Evolutionary conservation across 2,797 vertebrate species (phyloP), one percentile per base, ranked within the genome.

Genomic region (Enteromius paludinosus): DNA sequence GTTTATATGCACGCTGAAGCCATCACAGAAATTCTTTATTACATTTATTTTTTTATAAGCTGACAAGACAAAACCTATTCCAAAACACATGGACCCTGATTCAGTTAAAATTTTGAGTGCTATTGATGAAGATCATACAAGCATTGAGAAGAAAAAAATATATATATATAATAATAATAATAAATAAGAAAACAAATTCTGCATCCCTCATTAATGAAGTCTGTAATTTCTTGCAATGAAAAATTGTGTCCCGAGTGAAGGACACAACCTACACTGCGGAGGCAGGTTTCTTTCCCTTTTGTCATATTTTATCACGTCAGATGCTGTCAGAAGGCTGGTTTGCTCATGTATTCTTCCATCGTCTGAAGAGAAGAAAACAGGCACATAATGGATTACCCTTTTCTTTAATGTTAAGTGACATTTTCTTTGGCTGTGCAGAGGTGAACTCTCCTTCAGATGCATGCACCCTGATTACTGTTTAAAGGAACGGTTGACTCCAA

Each of bases 271-370:
- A 33, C 25, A 79, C 25, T 68, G 52, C 49, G 33, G 47, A 74
- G 65, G 30, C 62, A 41, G 30, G 66, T 9, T 49, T 17, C 35
- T 65, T 62, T 85, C 80, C 28, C 82, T 82, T 75, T 45, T 4
- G 68, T 8, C 65, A 65, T 20, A 43, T 78, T 83, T 17, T 11
- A 56, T 56, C 35, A 17, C 25, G 82, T 77, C 78, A 28, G 68
- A 78, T 11, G 1, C 2, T 68, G 79, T 95, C 94, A 99, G 94
- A 99, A 99, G 0, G 97, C 94, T 82, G 97, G 97, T 80, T 98
- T 99, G 93, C 94, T 97, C 97, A 98, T 97, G 87, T 99, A 99
- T 90, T 98, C 97, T 90, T 97, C 97, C 95, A 99, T 95, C 5
- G 97, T 98, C 97, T 98, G 88, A 76, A 82, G 62, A 72, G 84